A percentile compares a stretch with the other conserved stretches of the same genome.
Conservation (phyloP, 2,888 invertebrate genomes). For the Eristalis intricaria region DNA sequence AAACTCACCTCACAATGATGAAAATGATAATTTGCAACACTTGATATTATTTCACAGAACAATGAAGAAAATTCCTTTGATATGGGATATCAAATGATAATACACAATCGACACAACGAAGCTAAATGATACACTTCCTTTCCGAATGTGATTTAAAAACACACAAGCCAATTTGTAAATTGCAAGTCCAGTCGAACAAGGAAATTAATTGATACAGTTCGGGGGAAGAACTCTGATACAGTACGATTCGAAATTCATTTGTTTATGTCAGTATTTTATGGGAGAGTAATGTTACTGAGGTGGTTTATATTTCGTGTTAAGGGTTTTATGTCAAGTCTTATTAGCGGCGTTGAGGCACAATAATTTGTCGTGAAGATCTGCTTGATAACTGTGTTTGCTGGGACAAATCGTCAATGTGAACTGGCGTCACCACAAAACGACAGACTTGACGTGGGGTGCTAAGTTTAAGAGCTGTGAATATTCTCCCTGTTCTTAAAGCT, state of each 20-base stretch:
- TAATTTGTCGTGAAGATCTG: too few relatives aligned
- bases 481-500: too few relatives aligned
- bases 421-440: too few relatives aligned
- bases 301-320: neutral
- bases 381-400: too few relatives aligned
- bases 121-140: slow-evolving; percentile 12
- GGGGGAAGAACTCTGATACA: neutral
- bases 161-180: slow-evolving; percentile 20
- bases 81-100: neutral
- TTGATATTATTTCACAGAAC: slow-evolving; percentile 24
- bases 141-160: slow-evolving; percentile 23
- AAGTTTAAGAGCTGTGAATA: too few relatives aligned
- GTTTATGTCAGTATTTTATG: neutral
- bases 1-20: slow-evolving; percentile 41
- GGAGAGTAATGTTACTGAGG: neutral
- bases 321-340: too few relatives aligned
- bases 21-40: slow-evolving; percentile 26
- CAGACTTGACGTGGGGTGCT: too few relatives aligned
- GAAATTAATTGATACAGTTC: slow-evolving; percentile 13
- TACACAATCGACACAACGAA: neutral
- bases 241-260: neutral
- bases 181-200: slow-evolving; percentile 1
- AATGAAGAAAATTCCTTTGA: slow-evolving; percentile 1
- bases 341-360: too few relatives aligned
- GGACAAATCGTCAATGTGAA: too few relatives aligned